A percentile compares a stretch with the other conserved stretches of the same genome.
Evolutionary conservation across 2,888 invertebrate genomes (phyloP).

Genomic region (Calameuta idolon): DNA sequence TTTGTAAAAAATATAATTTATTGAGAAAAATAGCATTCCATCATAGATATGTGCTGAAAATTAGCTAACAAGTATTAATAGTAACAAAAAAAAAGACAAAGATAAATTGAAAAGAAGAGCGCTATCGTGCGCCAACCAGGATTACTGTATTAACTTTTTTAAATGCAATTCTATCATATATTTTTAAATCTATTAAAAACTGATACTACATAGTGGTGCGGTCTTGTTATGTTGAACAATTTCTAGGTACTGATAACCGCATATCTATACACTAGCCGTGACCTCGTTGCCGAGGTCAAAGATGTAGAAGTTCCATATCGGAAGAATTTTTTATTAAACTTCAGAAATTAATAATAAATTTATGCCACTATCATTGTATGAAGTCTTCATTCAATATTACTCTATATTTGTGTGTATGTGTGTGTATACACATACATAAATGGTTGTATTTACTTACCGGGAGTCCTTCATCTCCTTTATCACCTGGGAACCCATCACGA

Average conservation of each 20-base stretch:
- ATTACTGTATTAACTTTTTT: too few relatives aligned
- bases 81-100: too few relatives aligned
- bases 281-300: neutral
- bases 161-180: neutral
- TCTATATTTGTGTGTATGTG: too few relatives aligned
- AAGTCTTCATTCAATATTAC: neutral
- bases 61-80: too few relatives aligned
- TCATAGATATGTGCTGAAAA: too few relatives aligned
- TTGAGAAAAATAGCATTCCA: too few relatives aligned
- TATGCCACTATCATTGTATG: neutral
- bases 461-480: slow-evolving; percentile 72
- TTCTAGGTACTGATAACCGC: neutral
- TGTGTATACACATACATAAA: neutral
- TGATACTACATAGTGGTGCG: neutral
- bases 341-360: neutral
- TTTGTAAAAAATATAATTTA: too few relatives aligned
- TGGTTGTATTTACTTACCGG: slow-evolving; percentile 65
- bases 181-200: neutral
- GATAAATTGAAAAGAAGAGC: too few relatives aligned
- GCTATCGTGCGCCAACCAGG: too few relatives aligned
- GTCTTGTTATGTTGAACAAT: neutral
- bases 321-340: neutral
- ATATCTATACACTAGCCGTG: neutral
- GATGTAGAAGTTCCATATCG: neutral
- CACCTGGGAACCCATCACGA: slow-evolving; percentile 69